Evolutionary conservation across 2,888 invertebrate species (phyloP), one percentile per base, ranked within the genome.

Genomic region (Gerosis bhagava): DNA sequence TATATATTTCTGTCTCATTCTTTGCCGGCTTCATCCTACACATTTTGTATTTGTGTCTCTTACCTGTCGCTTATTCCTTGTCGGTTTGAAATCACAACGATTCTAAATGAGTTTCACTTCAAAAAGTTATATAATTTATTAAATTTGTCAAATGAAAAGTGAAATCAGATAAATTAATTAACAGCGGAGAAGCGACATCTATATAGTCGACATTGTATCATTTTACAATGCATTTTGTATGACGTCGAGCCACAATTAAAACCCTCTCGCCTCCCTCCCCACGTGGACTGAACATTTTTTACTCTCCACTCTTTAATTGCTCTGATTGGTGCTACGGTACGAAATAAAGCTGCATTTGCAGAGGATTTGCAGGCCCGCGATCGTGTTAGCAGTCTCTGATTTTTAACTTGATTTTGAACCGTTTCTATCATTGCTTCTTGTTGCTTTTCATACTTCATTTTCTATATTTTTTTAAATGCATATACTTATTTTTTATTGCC

Each of bases 241-340:
- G 28, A 40, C 34, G 40, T 15, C 32, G 32, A 46, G 21, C 26
- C 22, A 40, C 46, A 47, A 47, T 40, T 47, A 47, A 47, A 40
- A 39, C 19, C 34, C 46, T 40, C 21, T 39, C 32, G 19, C 28
- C 44, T 22, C 36, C 22, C 46, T 26, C 34, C 39, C 34, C 26
- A 28, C 34, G 46, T 39, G 39, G 46, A 28, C 40, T 59, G 62
- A 62, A 56, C 56, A 62, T 60, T 62, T 72, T 77, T 73, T 80
- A 68, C 63, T 70, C 73, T 73, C 66, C 74, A 63, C 70, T 47
- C 51, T 73, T 75, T 80, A 82, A 81, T 81, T 81, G 80, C 74
- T 75, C 68, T 78, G 82, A 82, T 83, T 81, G 82, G 78, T 76
- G 73, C 77, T 73, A 70, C 66, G 70, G 70, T 65, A 67, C 65